Conservation (phyloP, 1,140 invertebrate genomes). For the Arion vulgaris region DNA sequence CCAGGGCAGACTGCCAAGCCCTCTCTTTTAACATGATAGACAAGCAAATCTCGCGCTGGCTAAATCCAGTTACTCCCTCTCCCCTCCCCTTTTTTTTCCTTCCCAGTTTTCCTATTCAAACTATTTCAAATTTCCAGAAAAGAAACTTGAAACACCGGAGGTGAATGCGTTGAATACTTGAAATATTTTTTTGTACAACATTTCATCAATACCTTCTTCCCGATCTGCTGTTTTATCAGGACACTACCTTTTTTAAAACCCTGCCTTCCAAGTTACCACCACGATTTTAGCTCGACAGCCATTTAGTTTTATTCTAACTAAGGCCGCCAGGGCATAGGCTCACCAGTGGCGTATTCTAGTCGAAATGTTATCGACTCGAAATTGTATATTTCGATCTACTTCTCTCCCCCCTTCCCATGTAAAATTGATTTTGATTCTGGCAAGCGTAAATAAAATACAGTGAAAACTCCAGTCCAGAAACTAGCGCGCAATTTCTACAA, state of each 20-base stretch:
- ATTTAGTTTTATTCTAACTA: not conserved
- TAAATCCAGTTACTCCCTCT: constrained; percentile 21
- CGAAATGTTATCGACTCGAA: no score
- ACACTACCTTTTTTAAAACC: no score
- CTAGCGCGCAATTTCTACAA: no score
- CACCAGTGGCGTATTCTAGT: no score
- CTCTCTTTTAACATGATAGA: constrained; percentile 24
- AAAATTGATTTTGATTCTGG: no score
- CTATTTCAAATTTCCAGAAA: constrained; percentile 26
- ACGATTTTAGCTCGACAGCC: not conserved
- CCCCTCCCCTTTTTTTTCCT: not conserved
- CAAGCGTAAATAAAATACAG: no score
- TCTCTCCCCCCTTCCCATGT: no score
- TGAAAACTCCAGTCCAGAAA: no score
- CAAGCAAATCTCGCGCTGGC: constrained; percentile 25
- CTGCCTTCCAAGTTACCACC: not conserved
- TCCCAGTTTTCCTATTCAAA: constrained; percentile 28
- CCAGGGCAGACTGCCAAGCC: constrained; percentile 13
- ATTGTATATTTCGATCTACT: no score
- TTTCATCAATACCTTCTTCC: no score
- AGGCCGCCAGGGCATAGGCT: not conserved
- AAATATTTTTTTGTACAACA: constrained; percentile 12
- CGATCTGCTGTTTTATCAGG: no score
- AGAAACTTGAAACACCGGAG: not conserved
- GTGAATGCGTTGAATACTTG: not conserved